These are phyloP conservation scores for Anguilla megastoma DNA, from an alignment of 2,797 vertebrate species.

Conservation along the genomic window DNA sequence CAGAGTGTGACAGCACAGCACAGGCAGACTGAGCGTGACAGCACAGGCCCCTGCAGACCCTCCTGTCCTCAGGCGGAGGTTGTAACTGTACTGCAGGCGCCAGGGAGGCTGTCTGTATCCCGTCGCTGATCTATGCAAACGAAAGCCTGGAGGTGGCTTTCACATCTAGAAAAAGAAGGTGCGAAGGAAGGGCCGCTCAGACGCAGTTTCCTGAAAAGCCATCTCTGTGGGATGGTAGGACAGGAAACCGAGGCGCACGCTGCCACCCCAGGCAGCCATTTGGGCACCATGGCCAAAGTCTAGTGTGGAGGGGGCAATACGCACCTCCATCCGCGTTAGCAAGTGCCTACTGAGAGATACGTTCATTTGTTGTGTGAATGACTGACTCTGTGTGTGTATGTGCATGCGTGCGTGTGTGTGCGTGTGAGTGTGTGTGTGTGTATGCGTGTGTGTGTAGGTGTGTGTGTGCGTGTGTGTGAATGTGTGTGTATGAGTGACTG, in stretches of 20 bases:
- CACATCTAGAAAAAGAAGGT: background rate
- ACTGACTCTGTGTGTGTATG: background rate
- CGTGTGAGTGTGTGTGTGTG: too few relatives aligned
- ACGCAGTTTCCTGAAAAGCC: background rate
- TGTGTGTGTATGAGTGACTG: too few relatives aligned
- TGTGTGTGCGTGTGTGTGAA: background rate
- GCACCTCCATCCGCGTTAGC: background rate
- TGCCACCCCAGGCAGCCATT: background rate
- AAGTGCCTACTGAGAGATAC: background rate
- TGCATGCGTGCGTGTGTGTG: background rate
- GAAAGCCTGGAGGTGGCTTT: background rate
- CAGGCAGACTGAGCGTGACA: background rate
- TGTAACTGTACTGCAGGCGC: background rate
- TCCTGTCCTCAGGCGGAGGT: background rate
- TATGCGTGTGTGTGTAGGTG: background rate
- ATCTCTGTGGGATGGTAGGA: background rate
- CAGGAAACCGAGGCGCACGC: background rate
- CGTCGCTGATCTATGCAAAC: background rate
- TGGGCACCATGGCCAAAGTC: background rate
- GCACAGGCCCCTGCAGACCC: background rate
- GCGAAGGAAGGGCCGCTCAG: background rate
- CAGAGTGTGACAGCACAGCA: background rate
- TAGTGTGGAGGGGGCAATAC: background rate
- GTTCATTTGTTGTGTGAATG: background rate
- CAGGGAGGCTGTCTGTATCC: background rate